Percentiles rank a stretch among this genome's conserved stretches.
Conservation (phyloP, 2,113 vertebrate species). For the Siniperca chuatsi region DNA sequence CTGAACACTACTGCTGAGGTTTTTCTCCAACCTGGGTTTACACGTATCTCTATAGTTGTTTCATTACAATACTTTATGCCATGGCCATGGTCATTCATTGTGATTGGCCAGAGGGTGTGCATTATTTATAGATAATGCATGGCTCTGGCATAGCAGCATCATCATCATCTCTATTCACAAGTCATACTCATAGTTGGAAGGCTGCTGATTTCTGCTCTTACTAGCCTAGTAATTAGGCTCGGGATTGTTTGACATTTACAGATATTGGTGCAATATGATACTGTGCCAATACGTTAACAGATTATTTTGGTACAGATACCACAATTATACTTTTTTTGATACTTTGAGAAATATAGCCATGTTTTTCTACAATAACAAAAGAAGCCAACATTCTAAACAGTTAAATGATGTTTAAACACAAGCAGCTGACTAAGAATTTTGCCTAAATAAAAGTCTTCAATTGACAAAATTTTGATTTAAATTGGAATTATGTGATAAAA, state of each 20-base stretch:
- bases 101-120: not conserved
- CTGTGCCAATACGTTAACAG: not conserved
- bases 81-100: not conserved
- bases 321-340: not conserved
- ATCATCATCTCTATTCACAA: not conserved
- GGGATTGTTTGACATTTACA: not conserved
- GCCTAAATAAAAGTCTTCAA: not conserved
- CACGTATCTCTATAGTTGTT: not conserved
- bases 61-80: not conserved
- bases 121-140: not conserved
- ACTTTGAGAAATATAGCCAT: not conserved
- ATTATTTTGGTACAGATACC: not conserved
- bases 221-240: not conserved
- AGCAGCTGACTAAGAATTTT: not conserved
- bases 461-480: not conserved
- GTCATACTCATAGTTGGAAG: not conserved
- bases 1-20: constrained; percentile 4
- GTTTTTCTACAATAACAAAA: not conserved
- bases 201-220: not conserved
- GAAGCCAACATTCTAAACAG: not conserved
- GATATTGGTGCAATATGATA: not conserved
- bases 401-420: not conserved
- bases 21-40: not conserved
- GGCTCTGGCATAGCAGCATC: not conserved
- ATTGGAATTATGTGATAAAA: not conserved